A percentile compares a stretch with the other conserved stretches of the same genome.
phyloP scores from a whole-genome alignment of 2,797 vertebrate species.

The Gadopsis bispinosus region DNA sequence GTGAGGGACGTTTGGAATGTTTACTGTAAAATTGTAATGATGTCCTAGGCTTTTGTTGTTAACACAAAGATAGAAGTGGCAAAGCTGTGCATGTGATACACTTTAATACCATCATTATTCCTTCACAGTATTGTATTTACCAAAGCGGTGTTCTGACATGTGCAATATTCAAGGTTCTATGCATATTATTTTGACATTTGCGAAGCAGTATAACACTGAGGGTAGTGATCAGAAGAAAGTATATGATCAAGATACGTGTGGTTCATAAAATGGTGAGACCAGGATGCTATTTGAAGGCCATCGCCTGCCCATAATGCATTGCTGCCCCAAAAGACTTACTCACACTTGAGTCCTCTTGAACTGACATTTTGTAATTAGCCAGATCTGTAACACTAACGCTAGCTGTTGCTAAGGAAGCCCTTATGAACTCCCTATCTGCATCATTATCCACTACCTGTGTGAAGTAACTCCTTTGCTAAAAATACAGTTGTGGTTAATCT shows the following conservation, averaged over 20 bases:
- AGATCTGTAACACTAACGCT: constrained; percentile 21
- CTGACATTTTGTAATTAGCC: constrained; percentile 47
- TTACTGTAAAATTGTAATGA: constrained; percentile 43
- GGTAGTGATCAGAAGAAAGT: background rate
- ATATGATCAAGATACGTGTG: background rate
- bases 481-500: constrained; percentile 55
- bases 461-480: constrained; percentile 52
- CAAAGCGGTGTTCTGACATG: background rate
- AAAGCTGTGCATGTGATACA: constrained; percentile 11
- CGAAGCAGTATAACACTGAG: background rate
- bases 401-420: constrained; percentile 37
- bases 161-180: constrained; percentile 8
- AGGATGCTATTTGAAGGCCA: background rate
- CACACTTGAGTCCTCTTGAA: constrained; percentile 24
- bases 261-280: background rate
- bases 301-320: constrained; percentile 12
- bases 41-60: constrained; percentile 38
- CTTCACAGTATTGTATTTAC: constrained; percentile 18
- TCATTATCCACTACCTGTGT: constrained; percentile 58
- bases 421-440: constrained; percentile 42
- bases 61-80: constrained; percentile 13
- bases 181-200: constrained; percentile 2
- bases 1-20: constrained; percentile 38
- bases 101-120: constrained; percentile 11
- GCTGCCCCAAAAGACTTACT: constrained; percentile 23